These are phyloP conservation scores for Hypomecis punctinalis DNA, from an alignment of 2,888 invertebrate species.

Conservation along the genomic window DNA sequence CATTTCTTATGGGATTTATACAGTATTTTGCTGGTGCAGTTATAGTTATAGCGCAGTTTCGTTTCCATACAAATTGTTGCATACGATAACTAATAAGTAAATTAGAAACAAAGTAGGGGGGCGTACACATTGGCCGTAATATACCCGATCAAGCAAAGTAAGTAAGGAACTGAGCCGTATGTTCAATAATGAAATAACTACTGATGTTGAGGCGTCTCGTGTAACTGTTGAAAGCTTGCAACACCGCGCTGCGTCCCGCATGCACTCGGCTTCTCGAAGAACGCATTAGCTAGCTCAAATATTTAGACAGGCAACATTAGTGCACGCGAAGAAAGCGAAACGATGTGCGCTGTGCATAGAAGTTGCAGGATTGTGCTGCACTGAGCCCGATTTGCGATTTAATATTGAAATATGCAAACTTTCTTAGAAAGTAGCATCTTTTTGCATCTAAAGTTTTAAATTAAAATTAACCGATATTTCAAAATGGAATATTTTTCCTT, in stretches of 20 bases:
- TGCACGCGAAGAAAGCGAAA: slow-evolving; percentile 57
- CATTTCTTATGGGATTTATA: too few species aligned
- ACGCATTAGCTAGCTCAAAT: slow-evolving; percentile 66
- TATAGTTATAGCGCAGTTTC: too few species aligned
- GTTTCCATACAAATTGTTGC: too few species aligned
- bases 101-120: too few species aligned
- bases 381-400: neutral
- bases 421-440: neutral
- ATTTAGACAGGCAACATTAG: slow-evolving; percentile 59
- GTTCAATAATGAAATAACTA: neutral
- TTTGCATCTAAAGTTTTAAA: too few species aligned
- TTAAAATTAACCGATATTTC: too few species aligned
- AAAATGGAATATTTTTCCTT: too few species aligned
- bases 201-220: slow-evolving; percentile 12
- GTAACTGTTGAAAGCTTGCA: slow-evolving; percentile 14
- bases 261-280: slow-evolving; percentile 45
- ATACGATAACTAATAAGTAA: too few species aligned
- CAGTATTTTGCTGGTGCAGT: too few species aligned
- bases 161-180: too few species aligned
- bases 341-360: slow-evolving; percentile 47
- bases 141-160: too few species aligned
- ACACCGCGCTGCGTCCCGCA: slow-evolving; percentile 40
- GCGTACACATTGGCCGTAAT: too few species aligned
- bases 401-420: neutral
- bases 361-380: slow-evolving; percentile 1